Base-by-base conservation (phyloP, 2,797 vertebrate species). In the Sciurus vulgaris region DNA sequence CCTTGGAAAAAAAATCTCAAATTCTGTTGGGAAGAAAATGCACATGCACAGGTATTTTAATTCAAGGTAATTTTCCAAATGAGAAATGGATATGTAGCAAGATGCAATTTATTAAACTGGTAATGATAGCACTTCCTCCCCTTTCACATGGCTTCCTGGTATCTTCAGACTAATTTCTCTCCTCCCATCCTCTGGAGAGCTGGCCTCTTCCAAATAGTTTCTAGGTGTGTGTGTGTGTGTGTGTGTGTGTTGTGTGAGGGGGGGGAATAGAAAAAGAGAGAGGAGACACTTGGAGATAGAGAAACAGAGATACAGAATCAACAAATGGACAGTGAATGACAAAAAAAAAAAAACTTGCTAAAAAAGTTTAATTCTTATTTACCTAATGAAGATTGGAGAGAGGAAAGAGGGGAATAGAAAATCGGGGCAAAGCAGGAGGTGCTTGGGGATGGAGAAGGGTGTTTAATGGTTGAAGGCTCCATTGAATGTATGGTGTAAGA, bases 21-120 rank as follows among this genome's bases (percentile, higher is more conserved):
- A 91, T 85, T 97, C 67, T 74, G 2, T 18, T 93, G 86, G 49
- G 85, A 93, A 82, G 73, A 72, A 91, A 96, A 70, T 38, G 24
- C 30, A 47, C 54, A 49, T 82, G 26, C 11, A 61, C 20, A 95
- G 72, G 86, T 85, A 70, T 77, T 96, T 87, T 78, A 81, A 92
- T 89, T 83, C 5, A 30, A 93, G 51, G 28, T 79, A 72, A 22
- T 96, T 96, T 96, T 95, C 59, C 47, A 93, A 77, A 85, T 22
- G 67, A 69, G 49, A 82, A 84, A 76, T 69, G 56, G 47, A 18
- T 72, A 38, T 49, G 17, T 92, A n/a, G 18, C 13, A 67, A 49
- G 56, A 54, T 78, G 76, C 41, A 65, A 26, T 69, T 79, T 91
- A 70, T 74, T 91, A 76, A 77, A 10, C 8, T 67, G 44, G 26